A percentile compares a stretch with the other conserved stretches of the same genome.
Conservation (phyloP, 1,140 invertebrate genomes). For the Macrocentrus cingulum region DNA sequence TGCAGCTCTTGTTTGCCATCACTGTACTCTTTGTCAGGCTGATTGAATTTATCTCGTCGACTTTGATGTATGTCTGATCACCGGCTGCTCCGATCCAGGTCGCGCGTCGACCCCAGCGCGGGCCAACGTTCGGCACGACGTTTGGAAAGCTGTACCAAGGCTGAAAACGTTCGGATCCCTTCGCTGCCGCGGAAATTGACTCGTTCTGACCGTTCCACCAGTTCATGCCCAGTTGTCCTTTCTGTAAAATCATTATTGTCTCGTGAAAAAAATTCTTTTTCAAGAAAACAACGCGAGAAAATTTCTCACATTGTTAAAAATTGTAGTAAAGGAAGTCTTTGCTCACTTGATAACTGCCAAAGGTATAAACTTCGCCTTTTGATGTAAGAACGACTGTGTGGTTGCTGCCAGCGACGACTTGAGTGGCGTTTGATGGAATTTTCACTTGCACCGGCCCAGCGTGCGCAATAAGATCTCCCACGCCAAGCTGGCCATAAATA, state of each 20-base stretch:
- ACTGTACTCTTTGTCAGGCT: constrained; percentile 84
- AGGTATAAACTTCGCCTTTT: constrained; percentile 91
- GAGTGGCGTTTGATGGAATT: constrained; percentile 67
- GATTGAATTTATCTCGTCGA: constrained; percentile 92
- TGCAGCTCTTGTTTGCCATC: constrained; percentile 83
- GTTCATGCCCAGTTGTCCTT: constrained; percentile 84
- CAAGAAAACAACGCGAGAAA: no score
- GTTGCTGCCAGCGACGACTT: constrained; percentile 91
- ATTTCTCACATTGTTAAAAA: no score
- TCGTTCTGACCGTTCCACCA: constrained; percentile 48
- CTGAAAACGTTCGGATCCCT: constrained; percentile 49
- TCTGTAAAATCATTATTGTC: constrained; percentile 59
- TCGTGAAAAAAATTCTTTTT: no score
- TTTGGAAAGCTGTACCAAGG: constrained; percentile 83
- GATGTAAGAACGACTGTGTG: constrained; percentile 89
- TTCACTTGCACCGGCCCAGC: constrained; percentile 76
- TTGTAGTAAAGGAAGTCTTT: constrained; percentile 11
- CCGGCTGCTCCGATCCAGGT: constrained; percentile 93
- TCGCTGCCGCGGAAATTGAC: constrained; percentile 41
- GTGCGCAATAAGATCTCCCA: constrained; percentile 78
- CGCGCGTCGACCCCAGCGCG: constrained; percentile 76
- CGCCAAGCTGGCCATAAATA: constrained; percentile 90
- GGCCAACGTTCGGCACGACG: constrained; percentile 76
- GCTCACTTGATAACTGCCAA: constrained; percentile 84
- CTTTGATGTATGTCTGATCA: constrained; percentile 92